Conservation (phyloP, 2,888 invertebrate genomes). For the Frankliniella fusca region DNA sequence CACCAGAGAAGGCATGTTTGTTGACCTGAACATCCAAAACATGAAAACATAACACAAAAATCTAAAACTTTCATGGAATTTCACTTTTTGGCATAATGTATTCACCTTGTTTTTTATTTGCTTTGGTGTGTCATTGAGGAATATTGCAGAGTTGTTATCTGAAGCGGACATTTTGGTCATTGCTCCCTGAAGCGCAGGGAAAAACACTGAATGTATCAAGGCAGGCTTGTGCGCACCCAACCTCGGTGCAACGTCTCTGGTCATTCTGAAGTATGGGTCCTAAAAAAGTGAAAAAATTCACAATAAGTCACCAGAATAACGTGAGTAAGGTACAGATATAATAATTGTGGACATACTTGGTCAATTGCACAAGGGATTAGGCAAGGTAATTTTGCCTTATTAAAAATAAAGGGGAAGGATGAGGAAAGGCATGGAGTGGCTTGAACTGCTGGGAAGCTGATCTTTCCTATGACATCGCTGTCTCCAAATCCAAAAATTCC, state of each 20-base stretch:
- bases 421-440: constrained; percentile 90
- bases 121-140: constrained; percentile 89
- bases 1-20: constrained; percentile 93
- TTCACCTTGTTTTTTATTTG: constrained; percentile 90
- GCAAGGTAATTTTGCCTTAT: constrained; percentile 68
- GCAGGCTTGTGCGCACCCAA: constrained; percentile 85
- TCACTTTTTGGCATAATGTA: neutral
- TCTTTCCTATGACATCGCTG: constrained; percentile 94
- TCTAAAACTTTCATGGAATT: neutral
- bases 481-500: constrained; percentile 98
- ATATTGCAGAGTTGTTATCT: constrained; percentile 88
- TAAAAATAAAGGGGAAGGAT: constrained; percentile 88
- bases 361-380: constrained; percentile 98
- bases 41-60: constrained; percentile 33
- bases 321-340: neutral
- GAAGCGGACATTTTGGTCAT: constrained; percentile 98
- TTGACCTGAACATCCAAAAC: constrained; percentile 59
- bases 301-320: neutral
- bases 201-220: constrained; percentile 79
- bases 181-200: constrained; percentile 93
- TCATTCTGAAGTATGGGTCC: constrained; percentile 99
- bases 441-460: constrained; percentile 92
- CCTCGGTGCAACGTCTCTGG: constrained; percentile 93
- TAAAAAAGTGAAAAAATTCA: constrained; percentile 42
- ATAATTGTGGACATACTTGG: constrained; percentile 55